Evolutionary conservation across 2,888 invertebrate genomes (phyloP).

Genomic region (Synergus japonicus): DNA sequence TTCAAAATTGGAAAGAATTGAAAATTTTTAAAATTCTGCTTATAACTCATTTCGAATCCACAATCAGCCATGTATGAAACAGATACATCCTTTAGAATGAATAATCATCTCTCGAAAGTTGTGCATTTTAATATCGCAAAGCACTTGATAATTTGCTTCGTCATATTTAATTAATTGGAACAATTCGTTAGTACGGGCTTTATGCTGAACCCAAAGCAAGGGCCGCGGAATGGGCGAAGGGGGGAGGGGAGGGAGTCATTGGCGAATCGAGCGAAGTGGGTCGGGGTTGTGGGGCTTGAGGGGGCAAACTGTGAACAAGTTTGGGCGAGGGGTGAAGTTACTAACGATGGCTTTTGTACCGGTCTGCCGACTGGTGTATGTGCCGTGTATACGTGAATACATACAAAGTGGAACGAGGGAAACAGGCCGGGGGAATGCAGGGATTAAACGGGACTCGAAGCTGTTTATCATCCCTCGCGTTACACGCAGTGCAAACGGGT

Average conservation of each 20-base stretch:
- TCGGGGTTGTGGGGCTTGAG: slow-evolving; percentile 41
- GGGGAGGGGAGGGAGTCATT: slow-evolving; percentile 38
- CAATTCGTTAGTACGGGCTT: slow-evolving; percentile 56
- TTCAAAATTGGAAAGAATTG: no score
- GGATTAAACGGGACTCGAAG: slow-evolving; percentile 35
- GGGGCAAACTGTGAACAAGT: slow-evolving; percentile 49
- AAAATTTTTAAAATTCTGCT: no score
- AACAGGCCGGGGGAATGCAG: slow-evolving; percentile 41
- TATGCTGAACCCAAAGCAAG: slow-evolving; percentile 43
- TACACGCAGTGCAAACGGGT: slow-evolving; percentile 31
- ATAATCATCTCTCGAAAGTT: slow-evolving; percentile 29
- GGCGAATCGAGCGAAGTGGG: slow-evolving; percentile 31
- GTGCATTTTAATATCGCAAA: slow-evolving; percentile 13
- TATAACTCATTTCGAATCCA: not conserved
- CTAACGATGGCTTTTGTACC: slow-evolving; percentile 70
- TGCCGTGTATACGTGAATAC: slow-evolving; percentile 48
- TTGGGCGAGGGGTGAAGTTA: slow-evolving; percentile 62
- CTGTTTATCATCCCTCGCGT: slow-evolving; percentile 37
- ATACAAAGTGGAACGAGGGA: slow-evolving; percentile 40
- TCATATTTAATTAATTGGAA: slow-evolving; percentile 63
- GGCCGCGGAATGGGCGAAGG: not conserved
- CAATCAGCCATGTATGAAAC: not conserved
- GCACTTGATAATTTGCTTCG: slow-evolving; percentile 50
- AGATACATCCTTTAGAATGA: not conserved
- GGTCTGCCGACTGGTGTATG: slow-evolving; percentile 32